Base-by-base conservation (phyloP, 2,888 invertebrate species). In the Callimorpha dominula region DNA sequence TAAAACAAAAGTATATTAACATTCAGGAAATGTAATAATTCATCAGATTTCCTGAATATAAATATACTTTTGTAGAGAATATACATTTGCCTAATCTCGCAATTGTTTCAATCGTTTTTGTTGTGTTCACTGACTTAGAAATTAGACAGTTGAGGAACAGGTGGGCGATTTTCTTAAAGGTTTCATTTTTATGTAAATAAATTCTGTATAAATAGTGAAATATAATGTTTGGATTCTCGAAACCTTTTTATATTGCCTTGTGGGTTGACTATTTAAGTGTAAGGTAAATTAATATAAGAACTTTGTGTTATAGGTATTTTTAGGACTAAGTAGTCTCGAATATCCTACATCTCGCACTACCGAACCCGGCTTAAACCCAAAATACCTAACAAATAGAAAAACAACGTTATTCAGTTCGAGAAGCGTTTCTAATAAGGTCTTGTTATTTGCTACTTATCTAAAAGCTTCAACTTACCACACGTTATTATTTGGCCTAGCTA, bases 71-170 rank as follows among this genome's bases (percentile, higher is more conserved):
- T 71, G 73, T 75, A 76, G 72, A 67, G 17, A 72, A 65, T 57
- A 71, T 67, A 57, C 57, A 20, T 78, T 71, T 46, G 70, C 68
- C 63, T 74, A 75, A 78, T 78, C 64, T 50, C 7, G 57, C 64
- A 66, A 75, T 73, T 62, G 64, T 73, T 71, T 64, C 73, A 77
- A 72, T 70, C 68, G 66, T 67, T 72, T 72, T 46, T 64, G 50
- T 49, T n/a, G 20, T 67, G 71, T 68, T 71, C 65, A 74, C 65
- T 74, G 68, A 60, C 65, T 74, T 11, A 50, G 31, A 65, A 40
- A 65, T 40, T 17, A 65, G 17, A 50, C 50, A 50, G 40, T 50
- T 40, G 50, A 65, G 17, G 17, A 50, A 40, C 14, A 1, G 9
- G 1, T 6, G 8, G 65, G 65, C 14, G 14, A 43, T 64, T 64